Base-by-base conservation (phyloP, 2,113 vertebrate genomes). In the Parus major region DNA sequence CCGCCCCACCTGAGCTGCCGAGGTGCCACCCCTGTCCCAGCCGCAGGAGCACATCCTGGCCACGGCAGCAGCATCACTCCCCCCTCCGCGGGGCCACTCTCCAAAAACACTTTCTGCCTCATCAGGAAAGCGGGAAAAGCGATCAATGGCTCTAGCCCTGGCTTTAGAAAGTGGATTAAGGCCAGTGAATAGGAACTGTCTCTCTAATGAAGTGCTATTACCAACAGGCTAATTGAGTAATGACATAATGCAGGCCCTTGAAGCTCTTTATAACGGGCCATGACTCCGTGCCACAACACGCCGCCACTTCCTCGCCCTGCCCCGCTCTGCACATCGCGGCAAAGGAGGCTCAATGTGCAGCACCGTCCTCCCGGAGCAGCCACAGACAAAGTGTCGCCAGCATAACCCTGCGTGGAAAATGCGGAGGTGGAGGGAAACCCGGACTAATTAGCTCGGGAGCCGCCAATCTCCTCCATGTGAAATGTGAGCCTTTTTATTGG, bases 331-430 rank as follows among this genome's bases (percentile, higher is more conserved):
- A 5, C 95, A 86, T 75, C 59, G 10, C 41, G 8, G 93, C 93
- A 78, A 81, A 77, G 96, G 93, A 91, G 97, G 95, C 96, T 96
- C 49, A 61, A 41, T 60, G 96, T 29, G 93, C 96, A 78, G 94
- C 96, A 78, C 93, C 61, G 47, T 88, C 59, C 96, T 94, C 95
- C 97, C 72, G 31, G 87, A 76, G 97, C 89, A 33, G 95, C 93
- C 96, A 98, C 98, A 98, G 98, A 98, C 98, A 96, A 96, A 61
- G 96, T 96, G 98, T 97, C 98, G 98, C 98, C 98, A 97, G 95
- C 90, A 82, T 97, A 98, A 98, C 98, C 98, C 98, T 97, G 98
- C 97, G 97, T 98, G 98, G 98, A 98, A 98, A 98, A 98, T 98
- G 96, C 70, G 81, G 98, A 96, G 98, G 97, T 98, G 97, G 96